phyloP scores from a whole-genome alignment of 2,888 invertebrate genomes.

The Callinectes sapidus region DNA sequence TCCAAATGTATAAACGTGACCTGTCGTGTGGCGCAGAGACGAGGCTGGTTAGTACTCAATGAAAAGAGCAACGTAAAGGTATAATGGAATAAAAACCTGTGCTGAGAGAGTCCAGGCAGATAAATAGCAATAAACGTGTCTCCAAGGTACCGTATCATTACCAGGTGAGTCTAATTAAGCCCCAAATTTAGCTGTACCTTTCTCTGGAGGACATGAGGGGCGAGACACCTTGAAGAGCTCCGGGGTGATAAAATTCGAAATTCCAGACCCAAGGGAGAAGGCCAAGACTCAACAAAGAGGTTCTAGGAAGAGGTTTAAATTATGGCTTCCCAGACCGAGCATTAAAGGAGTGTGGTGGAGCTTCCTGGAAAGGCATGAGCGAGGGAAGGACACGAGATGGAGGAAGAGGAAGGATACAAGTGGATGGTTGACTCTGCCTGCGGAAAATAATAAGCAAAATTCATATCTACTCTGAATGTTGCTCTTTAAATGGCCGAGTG shows the following conservation, averaged over 20 bases:
- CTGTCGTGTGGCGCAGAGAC: background rate
- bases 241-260: background rate
- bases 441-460: background rate
- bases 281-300: background rate
- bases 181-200: background rate
- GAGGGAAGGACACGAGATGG: background rate
- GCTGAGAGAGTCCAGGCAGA: background rate
- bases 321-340: constrained; percentile 14
- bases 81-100: background rate
- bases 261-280: background rate
- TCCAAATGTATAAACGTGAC: background rate
- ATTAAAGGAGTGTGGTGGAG: background rate
- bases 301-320: constrained; percentile 24
- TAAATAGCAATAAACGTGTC: background rate
- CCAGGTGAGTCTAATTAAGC: background rate
- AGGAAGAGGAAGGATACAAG: background rate
- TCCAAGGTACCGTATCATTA: background rate
- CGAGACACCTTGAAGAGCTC: background rate
- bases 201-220: background rate
- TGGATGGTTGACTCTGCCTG: background rate
- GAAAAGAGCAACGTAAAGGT: background rate
- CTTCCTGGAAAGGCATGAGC: constrained; percentile 9
- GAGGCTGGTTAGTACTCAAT: background rate
- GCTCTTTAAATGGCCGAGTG: too few relatives aligned
- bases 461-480: background rate